These are phyloP conservation scores for Drosophila nr. fundita DNA, from an alignment of 2,888 invertebrate genomes.

Conservation along the genomic window DNA sequence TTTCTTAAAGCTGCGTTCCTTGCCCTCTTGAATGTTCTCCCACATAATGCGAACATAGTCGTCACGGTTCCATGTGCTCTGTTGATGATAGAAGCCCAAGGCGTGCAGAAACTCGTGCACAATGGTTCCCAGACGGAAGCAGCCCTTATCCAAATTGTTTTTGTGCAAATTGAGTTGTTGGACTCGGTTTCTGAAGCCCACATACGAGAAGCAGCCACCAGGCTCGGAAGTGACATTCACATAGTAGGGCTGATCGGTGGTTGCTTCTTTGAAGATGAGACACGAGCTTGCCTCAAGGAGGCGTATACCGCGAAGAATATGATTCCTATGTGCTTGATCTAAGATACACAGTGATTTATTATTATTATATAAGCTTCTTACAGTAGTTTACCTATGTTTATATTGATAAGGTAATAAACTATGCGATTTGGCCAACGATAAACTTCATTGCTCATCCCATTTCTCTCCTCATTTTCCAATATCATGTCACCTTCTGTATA, in stretches of 20 bases:
- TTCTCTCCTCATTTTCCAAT: constrained; percentile 85
- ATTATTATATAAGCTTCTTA: neutral
- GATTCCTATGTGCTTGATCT: constrained; percentile 86
- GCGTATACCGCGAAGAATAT: constrained; percentile 89
- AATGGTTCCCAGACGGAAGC: constrained; percentile 86
- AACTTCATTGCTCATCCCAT: constrained; percentile 87
- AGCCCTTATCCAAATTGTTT: constrained; percentile 75
- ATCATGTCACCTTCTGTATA: constrained; percentile 91
- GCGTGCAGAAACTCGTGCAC: constrained; percentile 92
- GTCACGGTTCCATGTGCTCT: constrained; percentile 91
- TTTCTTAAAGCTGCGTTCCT: constrained; percentile 89
- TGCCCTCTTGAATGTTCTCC: constrained; percentile 85
- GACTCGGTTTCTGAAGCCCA: constrained; percentile 87
- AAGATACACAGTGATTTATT: neutral
- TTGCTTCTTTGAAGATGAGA: constrained; percentile 88
- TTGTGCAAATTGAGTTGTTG: constrained; percentile 79
- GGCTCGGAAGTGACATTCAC: constrained; percentile 73
- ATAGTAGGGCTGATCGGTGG: constrained; percentile 77
- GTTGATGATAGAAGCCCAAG: constrained; percentile 92
- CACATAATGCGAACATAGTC: constrained; percentile 87
- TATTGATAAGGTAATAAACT: constrained; percentile 86
- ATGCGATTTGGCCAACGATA: constrained; percentile 88
- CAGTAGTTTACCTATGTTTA: constrained; percentile 47
- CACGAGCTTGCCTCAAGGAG: constrained; percentile 91
- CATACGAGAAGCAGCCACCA: constrained; percentile 91